Base-by-base conservation (phyloP, 2,888 invertebrate species). In the Lymantria dispar region DNA sequence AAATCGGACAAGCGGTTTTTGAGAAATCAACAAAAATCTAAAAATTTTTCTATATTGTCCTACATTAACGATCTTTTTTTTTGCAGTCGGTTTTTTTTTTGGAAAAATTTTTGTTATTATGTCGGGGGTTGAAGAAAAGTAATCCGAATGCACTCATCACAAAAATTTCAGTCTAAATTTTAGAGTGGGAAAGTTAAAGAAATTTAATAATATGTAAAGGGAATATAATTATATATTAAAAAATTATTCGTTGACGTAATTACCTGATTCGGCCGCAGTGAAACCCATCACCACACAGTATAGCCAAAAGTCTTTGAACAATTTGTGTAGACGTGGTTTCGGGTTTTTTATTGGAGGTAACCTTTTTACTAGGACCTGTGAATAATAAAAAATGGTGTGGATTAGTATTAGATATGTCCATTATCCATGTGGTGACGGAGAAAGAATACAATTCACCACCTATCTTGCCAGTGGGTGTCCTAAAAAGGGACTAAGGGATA, bases 261-360 rank as follows among this genome's bases (percentile, higher is more conserved):
- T 80, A 94, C 94, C 94, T 72, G 94, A 94, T 68, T 95, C 94
- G 9, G 97, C 96, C 0, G 96, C 95, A 0, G 98, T 98, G 83
- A 99, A 99, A 9, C 99, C 99, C 96, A 99, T 98, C 3, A 99
- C 97, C 1, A 99, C 98, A 80, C 98, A 99, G 80, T 99, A 99
- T 42, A 99, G 93, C 99, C 99, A 99, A 83, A 99, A 99, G 85
- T 99, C 99, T 72, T 98, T 95, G 85, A 99, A 99, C n/a, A 99
- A 89, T 81, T 99, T 99, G 76, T 98, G 96, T 38, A 99, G 92
- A 7, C 99, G 93, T 0, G 97, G 96, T 66, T 97, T 96, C 0
- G 99, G 98, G 68, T 97, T 96, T 70, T 94, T 95, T 60, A 99
- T 98, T 0, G 96, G 96, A 0, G 98, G 97, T 67, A 99, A 91